These are phyloP conservation scores for Emydoidea blandingii DNA, from an alignment of 2,797 vertebrate species.

Conservation along the genomic window DNA sequence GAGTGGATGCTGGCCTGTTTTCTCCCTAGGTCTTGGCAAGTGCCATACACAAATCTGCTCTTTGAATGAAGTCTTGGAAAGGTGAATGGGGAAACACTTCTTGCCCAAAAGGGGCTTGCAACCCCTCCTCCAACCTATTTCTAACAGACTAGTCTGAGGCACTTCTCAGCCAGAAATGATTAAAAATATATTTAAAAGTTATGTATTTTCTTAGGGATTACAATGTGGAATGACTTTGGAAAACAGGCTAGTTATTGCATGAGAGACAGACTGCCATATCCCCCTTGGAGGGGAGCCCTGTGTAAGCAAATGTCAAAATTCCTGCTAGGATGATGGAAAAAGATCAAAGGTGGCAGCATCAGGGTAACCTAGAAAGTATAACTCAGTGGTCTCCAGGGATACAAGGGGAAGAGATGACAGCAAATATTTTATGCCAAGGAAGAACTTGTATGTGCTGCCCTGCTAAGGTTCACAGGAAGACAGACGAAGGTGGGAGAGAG, in stretches of 20 bases:
- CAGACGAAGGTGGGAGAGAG: background rate
- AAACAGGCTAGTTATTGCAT: background rate
- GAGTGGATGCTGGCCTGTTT: background rate
- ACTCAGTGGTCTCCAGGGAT: background rate
- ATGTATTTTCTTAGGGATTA: background rate
- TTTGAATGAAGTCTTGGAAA: background rate
- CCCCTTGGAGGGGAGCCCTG: background rate
- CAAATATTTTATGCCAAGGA: background rate
- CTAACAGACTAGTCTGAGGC: background rate
- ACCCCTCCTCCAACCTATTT: background rate
- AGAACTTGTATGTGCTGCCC: background rate
- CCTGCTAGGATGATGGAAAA: background rate
- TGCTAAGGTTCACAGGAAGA: rapidly evolving
- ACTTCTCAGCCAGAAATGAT: background rate
- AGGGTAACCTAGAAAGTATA: background rate
- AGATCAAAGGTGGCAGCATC: background rate
- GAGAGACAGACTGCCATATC: background rate
- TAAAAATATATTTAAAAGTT: background rate
- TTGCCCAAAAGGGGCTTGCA: background rate
- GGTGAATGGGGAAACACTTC: background rate
- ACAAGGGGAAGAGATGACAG: background rate
- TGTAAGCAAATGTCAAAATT: background rate
- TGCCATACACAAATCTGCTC: background rate
- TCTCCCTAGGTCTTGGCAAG: background rate
- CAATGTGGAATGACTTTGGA: background rate